phyloP scores from a whole-genome alignment of 1,140 invertebrate genomes.

The Myzus persicae region DNA sequence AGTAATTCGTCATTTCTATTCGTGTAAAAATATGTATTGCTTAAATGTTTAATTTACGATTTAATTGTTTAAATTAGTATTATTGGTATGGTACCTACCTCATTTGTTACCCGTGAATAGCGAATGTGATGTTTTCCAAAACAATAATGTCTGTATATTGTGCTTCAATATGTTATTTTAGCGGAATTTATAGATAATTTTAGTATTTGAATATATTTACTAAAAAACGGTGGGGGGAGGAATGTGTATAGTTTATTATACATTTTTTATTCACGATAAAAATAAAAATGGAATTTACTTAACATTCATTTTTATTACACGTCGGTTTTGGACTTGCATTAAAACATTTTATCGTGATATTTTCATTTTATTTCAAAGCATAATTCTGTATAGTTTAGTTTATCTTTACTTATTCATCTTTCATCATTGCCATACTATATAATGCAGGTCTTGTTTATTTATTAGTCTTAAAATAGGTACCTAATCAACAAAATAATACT shows the following conservation, averaged over 20 bases:
- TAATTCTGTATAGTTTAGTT: not conserved
- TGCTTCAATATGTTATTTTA: not conserved
- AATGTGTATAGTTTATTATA: not conserved
- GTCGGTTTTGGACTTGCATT: not conserved
- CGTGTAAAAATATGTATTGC: too few species aligned
- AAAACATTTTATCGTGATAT: not conserved
- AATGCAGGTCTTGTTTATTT: not conserved
- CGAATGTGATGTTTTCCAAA: not conserved
- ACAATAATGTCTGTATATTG: not conserved
- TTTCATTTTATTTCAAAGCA: not conserved
- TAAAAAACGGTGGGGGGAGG: not conserved
- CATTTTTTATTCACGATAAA: not conserved
- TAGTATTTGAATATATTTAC: not conserved
- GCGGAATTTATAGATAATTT: not conserved
- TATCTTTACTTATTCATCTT: not conserved
- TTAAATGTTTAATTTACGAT: not conserved
- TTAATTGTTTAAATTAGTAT: too few species aligned
- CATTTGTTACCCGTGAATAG: not conserved
- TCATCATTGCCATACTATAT: not conserved
- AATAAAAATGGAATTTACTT: not conserved
- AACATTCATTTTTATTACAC: not conserved
- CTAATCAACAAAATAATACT: not conserved
- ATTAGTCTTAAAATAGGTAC: not conserved
- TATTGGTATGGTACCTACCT: not conserved
- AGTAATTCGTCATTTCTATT: too few species aligned